Evolutionary conservation across 2,797 vertebrate genomes (phyloP).

Genomic region (Enteromius thamalakanensis): DNA sequence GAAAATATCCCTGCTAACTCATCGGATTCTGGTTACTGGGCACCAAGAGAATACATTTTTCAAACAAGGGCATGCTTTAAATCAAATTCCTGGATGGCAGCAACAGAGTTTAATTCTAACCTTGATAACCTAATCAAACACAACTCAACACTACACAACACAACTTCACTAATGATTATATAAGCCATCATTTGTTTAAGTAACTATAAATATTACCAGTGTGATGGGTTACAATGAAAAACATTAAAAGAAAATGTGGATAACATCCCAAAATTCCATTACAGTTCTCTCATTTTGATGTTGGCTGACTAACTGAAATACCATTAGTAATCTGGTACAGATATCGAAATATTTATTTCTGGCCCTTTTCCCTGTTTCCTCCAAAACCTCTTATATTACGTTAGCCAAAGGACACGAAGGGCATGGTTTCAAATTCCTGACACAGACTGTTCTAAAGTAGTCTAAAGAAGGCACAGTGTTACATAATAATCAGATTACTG

Average conservation of each 20-base stretch:
- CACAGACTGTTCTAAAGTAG: slow-evolving; percentile 31
- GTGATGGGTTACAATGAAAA: not conserved
- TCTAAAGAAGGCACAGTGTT: slow-evolving; percentile 18
- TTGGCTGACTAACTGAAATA: not conserved
- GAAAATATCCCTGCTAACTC: not conserved
- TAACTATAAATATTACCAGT: not conserved
- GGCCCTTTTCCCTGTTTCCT: slow-evolving; percentile 2
- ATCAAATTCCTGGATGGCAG: not conserved
- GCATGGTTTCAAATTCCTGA: slow-evolving; percentile 34
- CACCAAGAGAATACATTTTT: not conserved
- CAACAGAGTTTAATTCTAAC: not conserved
- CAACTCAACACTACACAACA: not conserved
- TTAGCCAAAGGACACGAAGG: slow-evolving; percentile 21
- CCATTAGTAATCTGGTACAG: not conserved
- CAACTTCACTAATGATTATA: not conserved
- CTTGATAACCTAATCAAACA: not conserved
- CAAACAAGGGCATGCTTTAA: not conserved
- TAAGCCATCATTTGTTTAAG: not conserved
- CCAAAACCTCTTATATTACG: slow-evolving; percentile 29
- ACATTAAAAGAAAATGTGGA: not conserved
- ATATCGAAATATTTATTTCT: slow-evolving; percentile 15
- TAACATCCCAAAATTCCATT: not conserved
- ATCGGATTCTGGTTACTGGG: not conserved
- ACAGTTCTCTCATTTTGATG: not conserved
- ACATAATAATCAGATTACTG: slow-evolving; percentile 23